Evolutionary conservation across 2,797 vertebrate species (phyloP), one percentile per base, ranked within the genome.

Genomic region (Antrozous pallidus): DNA sequence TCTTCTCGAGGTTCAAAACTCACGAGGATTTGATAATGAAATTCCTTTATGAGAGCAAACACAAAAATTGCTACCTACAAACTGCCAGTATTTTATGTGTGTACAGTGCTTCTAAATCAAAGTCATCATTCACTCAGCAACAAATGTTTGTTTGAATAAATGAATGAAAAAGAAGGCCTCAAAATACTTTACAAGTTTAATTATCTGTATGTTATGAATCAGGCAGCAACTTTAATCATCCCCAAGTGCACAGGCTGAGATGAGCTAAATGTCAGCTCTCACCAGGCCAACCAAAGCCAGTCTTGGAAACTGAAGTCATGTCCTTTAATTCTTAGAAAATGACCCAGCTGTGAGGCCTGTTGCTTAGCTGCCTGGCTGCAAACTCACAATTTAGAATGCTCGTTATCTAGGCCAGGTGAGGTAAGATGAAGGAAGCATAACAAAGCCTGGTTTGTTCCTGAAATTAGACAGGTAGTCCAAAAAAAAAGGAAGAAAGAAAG

Each of bases 21-120:
- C 96, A 92, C 1, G 2, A 95, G 93, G 73, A 93, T 89, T 94
- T 89, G 88, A 93, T 96, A 96, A 97, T 96, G 96, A 96, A 96
- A 96, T 97, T 95, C 96, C 92, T 97, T 94, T 89, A 96, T 71
- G 93, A 96, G 90, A 86, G 40, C 85, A 97, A 97, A 96, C 94
- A 51, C 79, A 94, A 95, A 95, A 92, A 94, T 51, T 94, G 92
- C 67, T 93, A 90, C 86, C 96, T 96, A 54, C 82, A 90, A 89
- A 82, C 93, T 89, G 79, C 88, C 91, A 88, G 49, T 40, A 80
- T 91, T 90, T 96, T 71, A 70, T 71, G 86, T 88, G 80, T 80
- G 40, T 63, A 81, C 26, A 67, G 74, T 92, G 96, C 94, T 95
- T 95, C 96, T 40, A 95, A 85, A 95, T 97, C 96, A 87, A 96